Conservation (phyloP, 1,140 invertebrate species). For the Drosophila repleta region DNA sequence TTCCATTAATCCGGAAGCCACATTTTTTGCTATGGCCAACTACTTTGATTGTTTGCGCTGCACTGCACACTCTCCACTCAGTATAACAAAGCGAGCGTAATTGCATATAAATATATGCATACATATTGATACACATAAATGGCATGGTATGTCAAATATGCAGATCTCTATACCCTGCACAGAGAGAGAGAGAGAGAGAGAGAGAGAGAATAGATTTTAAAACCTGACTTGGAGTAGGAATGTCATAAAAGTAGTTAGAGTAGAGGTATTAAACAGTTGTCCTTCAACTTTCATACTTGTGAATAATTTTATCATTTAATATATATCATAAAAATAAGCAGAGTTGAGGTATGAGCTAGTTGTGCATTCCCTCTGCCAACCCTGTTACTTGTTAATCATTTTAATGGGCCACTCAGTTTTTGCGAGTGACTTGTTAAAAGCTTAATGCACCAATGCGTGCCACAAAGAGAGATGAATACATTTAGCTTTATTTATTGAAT, state of each 20-base stretch:
- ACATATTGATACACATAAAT: neutral
- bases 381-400: conserved; percentile 54
- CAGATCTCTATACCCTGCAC: neutral
- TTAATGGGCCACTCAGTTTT: conserved; percentile 70
- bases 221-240: too few relatives aligned
- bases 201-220: too few relatives aligned
- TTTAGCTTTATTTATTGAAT: conserved; percentile 61
- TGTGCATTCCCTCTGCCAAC: too few relatives aligned
- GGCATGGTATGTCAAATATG: neutral
- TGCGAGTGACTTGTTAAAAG: conserved; percentile 46
- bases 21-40: conserved; percentile 43
- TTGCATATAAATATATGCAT: neutral
- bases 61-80: conserved; percentile 27
- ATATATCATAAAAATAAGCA: too few relatives aligned
- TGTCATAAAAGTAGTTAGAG: too few relatives aligned
- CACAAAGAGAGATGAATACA: conserved; percentile 25
- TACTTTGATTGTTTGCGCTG: conserved; percentile 71
- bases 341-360: too few relatives aligned
- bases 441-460: conserved; percentile 65
- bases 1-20: conserved; percentile 59
- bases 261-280: too few relatives aligned
- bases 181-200: too few relatives aligned
- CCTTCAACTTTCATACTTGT: too few relatives aligned
- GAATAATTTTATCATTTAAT: too few relatives aligned
- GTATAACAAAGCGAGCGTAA: conserved; percentile 3